Conservation (phyloP, 1,140 invertebrate genomes). For the Anoplolepis gracilipes region DNA sequence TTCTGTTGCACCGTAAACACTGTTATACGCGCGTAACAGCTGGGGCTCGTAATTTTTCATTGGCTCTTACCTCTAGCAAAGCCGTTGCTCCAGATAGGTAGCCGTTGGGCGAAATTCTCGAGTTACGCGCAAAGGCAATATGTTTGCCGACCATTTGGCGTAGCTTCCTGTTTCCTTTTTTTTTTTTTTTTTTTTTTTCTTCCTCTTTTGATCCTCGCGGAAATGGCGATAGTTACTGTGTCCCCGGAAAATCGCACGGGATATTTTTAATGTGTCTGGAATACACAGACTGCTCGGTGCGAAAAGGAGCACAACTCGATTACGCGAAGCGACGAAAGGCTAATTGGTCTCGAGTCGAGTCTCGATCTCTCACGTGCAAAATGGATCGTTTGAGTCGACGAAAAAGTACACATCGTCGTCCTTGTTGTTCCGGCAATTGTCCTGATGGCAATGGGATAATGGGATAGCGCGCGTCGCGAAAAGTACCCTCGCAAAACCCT, state of each 20-base stretch:
- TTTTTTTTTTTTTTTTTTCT: not conserved
- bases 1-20: not conserved
- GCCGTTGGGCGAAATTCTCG: constrained; percentile 10
- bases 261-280: constrained; percentile 27
- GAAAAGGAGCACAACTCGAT: constrained; percentile 38
- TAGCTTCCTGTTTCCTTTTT: too few relatives aligned
- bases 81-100: not conserved
- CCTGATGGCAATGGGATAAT: constrained; percentile 57
- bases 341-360: constrained; percentile 36
- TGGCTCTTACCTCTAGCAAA: constrained; percentile 31
- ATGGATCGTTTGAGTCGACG: constrained; percentile 4
- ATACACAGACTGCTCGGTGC: not conserved
- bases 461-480: constrained; percentile 22
- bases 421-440: constrained; percentile 35
- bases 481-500: constrained; percentile 34
- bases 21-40: constrained; percentile 53
- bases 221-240: constrained; percentile 31
- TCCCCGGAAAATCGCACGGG: constrained; percentile 1
- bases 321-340: constrained; percentile 41
- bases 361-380: constrained; percentile 14
- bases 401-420: constrained; percentile 3
- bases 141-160: constrained; percentile 32
- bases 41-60: constrained; percentile 49
- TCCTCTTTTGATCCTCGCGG: constrained; percentile 3
- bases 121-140: constrained; percentile 14